Evolutionary conservation across 2,888 invertebrate genomes (phyloP), one percentile per base, ranked within the genome.

Genomic region (Limenitis camilla): DNA sequence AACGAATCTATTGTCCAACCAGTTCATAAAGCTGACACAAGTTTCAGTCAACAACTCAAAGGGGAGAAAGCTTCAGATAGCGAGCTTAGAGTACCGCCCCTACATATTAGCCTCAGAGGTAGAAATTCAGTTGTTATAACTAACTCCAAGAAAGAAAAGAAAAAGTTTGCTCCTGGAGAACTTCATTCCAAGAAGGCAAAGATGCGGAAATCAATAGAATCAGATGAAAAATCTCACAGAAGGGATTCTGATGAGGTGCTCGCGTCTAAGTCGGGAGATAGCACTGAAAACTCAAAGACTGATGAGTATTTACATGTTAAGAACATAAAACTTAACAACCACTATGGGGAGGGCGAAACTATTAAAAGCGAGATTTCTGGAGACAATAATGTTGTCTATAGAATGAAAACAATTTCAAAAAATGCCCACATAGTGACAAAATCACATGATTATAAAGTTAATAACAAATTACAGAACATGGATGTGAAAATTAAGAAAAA

Each of bases 51-150:
- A 50, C 89, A 85, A 57, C 66, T 77, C n/a, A 80, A 83, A 58
- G 83, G 82, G 32, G 89, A 88, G 42, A 78, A 84, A 55, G 73
- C 83, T 5, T 78, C 80, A 0, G 94, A 94, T 57, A 74, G 77
- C 1, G 95, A 95, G 66, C 91, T 93, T 6, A 88, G 95, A 50
- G 96, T 96, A 42, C 96, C 96, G 6, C 96, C 96, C 1, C 83
- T 96, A 56, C 96, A 96, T 74, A 96, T 96, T 66, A 95, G 95
- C 52, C 81, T 96, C 39, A 89, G 96, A 55, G 95, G 95, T 1
- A 90, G 95, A 52, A 95, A 95, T 74, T 94, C 94, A 0, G 94
- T 94, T 38, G 94, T 96, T 43, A 95, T 95, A 63, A 94, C 92
- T 68, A 92, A 92, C 71, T 92, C 93, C 45, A 93, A 93, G 64